A percentile compares a stretch with the other conserved stretches of the same genome.
phyloP scores from a whole-genome alignment of 2,888 invertebrate species.

The Lottia scabra region DNA sequence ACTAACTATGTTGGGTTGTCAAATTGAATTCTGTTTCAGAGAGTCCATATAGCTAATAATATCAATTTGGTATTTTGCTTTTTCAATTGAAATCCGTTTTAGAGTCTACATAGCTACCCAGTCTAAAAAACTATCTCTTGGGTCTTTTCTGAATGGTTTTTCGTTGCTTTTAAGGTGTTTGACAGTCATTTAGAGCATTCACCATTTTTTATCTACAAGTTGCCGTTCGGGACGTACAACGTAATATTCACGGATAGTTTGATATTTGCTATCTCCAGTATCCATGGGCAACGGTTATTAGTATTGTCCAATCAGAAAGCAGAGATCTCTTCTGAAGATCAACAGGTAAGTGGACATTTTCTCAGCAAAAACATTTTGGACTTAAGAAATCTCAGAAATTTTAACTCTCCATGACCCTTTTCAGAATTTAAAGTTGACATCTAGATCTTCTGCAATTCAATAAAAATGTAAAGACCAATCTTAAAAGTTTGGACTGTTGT shows the following conservation, averaged over 20 bases:
- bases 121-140: no score
- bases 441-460: no score
- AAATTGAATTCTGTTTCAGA: no score
- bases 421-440: no score
- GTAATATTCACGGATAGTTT: constrained; percentile 79
- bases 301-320: constrained; percentile 75
- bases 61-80: no score
- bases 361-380: no score
- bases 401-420: background rate
- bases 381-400: background rate
- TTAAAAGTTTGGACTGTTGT: no score
- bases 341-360: constrained; percentile 35
- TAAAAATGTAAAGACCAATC: no score
- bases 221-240: constrained; percentile 76
- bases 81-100: no score
- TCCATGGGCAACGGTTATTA: constrained; percentile 62
- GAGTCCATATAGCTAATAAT: no score
- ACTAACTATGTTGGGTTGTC: no score
- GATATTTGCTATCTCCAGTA: constrained; percentile 74
- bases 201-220: constrained; percentile 79
- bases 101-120: no score
- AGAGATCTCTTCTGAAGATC: constrained; percentile 68
- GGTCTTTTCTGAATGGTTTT: background rate
- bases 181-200: constrained; percentile 77
- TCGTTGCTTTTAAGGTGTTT: constrained; percentile 74